Base-by-base conservation (phyloP, 2,888 invertebrate genomes). In the Scaptodrosophila latifasciaeformis region DNA sequence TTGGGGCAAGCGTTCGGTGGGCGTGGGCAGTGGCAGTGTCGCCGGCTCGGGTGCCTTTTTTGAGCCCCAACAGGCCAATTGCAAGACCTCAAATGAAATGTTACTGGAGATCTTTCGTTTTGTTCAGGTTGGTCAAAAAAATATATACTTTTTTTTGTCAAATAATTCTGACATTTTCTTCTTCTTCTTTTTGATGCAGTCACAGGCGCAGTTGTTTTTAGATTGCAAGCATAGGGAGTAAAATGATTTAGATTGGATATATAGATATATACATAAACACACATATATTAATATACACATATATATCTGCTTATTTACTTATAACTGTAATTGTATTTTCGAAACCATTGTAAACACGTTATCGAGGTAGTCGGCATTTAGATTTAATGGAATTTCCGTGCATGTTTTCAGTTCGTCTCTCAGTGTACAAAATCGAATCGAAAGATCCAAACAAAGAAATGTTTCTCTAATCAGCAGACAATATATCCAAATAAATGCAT, bases 71-170 rank as follows among this genome's bases (percentile, higher is more conserved):
- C 68, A 69, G 12, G 79, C 74, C 19, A 85, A 79, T 44, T 86
- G 86, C 54, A 84, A 82, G 43, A 71, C 78, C 17, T 82, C 85
- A 4, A 82, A 83, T 44, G 86, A 86, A 51, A 84, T 84, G 76
- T 63, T 86, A 5, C 59, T 86, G 62, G 82, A 85, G 39, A 85
- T 86, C 58, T 85, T 86, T 54, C 82, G 82, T 15, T 85, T 81
- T 62, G 82, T 86, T 2, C 85, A 82, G 70, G 83, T 82, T 48
- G 44, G 35, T 49, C n/a, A n/a, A n/a, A n/a, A n/a, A n/a, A n/a
- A n/a, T 12, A 37, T 47, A 2, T 17, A 45, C 15, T 29, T 29
- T 24, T 35, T 19, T 13, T 27, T 31, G n/a, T n/a, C n/a, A n/a
- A n/a, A n/a, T n/a, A n/a, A n/a, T n/a, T n/a, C n/a, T n/a, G n/a